phyloP scores from a whole-genome alignment of 37 sponge, comb jelly and placozoan species.

The Lycopodina hypogea region DNA sequence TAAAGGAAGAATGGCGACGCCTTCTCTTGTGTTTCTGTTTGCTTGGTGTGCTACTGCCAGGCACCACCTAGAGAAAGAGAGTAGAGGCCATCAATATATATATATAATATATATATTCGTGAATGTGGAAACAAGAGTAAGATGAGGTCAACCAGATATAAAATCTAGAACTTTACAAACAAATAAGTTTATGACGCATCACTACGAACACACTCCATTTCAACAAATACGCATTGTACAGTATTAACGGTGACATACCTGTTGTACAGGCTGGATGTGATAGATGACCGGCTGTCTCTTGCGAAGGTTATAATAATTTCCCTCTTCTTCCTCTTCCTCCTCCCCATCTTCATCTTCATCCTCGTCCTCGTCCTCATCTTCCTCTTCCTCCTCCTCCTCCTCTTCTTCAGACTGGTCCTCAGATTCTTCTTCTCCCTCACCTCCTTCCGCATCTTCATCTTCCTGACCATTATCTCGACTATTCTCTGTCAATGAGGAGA shows the following conservation, averaged over 20 bases:
- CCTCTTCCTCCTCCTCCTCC: constrained; percentile 30
- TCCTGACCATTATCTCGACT: too few relatives aligned
- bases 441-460: not conserved
- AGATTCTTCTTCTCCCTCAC: constrained; percentile 1
- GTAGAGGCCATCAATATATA: not conserved
- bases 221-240: too few relatives aligned
- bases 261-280: constrained; percentile 68
- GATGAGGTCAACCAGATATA: too few relatives aligned
- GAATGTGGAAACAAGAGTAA: too few relatives aligned
- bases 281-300: constrained; percentile 79
- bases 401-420: not conserved
- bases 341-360: constrained; percentile 48
- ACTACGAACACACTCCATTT: too few relatives aligned
- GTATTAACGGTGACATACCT: constrained; percentile 31
- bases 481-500: too few relatives aligned
- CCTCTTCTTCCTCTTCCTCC: constrained; percentile 46
- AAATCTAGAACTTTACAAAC: too few relatives aligned
- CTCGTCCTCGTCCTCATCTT: constrained; percentile 48
- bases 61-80: constrained; percentile 12
- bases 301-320: constrained; percentile 72
- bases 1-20: not conserved
- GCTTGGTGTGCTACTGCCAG: constrained; percentile 26
- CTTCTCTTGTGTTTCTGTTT: not conserved
- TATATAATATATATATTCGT: not conserved
- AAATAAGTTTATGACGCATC: too few relatives aligned